Evolutionary conservation across 2,113 vertebrate genomes (phyloP), one percentile per base, ranked within the genome.

Genomic region (Pungitius pungitius): DNA sequence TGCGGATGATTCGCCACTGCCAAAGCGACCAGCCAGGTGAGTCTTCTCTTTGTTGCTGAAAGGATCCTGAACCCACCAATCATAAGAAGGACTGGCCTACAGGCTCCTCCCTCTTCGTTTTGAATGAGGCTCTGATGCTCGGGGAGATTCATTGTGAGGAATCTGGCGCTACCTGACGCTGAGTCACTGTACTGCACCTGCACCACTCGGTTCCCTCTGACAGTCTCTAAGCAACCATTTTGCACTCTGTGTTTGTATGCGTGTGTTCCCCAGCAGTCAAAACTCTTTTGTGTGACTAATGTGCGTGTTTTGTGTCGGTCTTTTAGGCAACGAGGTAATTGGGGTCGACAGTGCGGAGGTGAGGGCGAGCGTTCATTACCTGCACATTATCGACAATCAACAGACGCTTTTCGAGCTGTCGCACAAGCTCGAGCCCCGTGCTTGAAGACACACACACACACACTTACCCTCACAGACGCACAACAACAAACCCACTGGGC

Each of bases 351-450:
- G 96, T 54, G 93, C 93, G 0, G 98, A 99, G 79, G 90, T 98
- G 87, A 95, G 95, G 84, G 91, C 96, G 67, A 96, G 95, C 2
- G 82, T 97, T 30, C 95, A 96, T 75, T 94, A 96, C 89, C 93
- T 99, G 83, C 96, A 96, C 20, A 94, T 99, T 88, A 99, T 99
- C 2, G 98, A 99, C 94, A 98, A 96, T 96, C 97, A 99, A 90
- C 97, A 98, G 91, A 96, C 95, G 74, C 95, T 99, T 45, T 99
- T 99, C 5, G 95, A 98, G 87, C 95, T 99, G 60, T 99, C 98
- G 0, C 97, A 98, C 93, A 94, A 96, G 92, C 96, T 99, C 82
- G 97, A 99, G 93, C 98, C 98, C 0, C 93, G 97, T 12, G 93
- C 75, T n/a, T 99, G 91, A 94, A 63, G 45, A 24, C 24, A 35